phyloP scores from a whole-genome alignment of 2,888 invertebrate genomes.

The Conus canariensis region DNA sequence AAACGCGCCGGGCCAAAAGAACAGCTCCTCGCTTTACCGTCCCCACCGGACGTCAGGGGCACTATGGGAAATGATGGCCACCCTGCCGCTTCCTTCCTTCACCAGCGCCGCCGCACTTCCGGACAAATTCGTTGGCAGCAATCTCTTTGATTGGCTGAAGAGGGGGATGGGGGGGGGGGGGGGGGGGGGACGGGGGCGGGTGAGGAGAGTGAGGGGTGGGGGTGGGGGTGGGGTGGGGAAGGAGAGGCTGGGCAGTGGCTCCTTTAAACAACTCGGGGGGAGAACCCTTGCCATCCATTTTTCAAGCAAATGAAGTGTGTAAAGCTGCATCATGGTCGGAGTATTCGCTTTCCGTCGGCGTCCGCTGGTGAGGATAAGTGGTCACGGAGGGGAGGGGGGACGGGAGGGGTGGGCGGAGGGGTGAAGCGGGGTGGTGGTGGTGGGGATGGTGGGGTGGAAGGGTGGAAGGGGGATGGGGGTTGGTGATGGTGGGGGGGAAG shows the following conservation, averaged over 20 bases:
- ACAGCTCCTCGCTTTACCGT: background rate
- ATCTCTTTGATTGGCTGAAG: slow-evolving; percentile 26
- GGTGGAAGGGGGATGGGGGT: no score
- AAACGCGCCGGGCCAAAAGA: no score
- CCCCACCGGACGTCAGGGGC: slow-evolving; percentile 35
- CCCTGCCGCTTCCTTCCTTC: background rate
- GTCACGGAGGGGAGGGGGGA: background rate
- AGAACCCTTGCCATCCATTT: slow-evolving; percentile 13
- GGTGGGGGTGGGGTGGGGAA: no score
- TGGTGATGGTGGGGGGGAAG: no score
- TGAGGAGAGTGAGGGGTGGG: no score
- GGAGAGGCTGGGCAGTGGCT: background rate
- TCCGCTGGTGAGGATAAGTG: background rate
- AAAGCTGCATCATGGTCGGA: background rate
- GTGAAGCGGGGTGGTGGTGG: background rate
- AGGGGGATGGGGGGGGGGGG: background rate
- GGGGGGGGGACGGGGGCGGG: no score
- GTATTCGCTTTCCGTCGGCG: background rate
- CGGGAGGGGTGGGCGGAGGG: background rate
- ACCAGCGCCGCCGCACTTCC: background rate
- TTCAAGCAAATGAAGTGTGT: slow-evolving; percentile 24
- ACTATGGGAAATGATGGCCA: slow-evolving; percentile 34
- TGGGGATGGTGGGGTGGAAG: no score
- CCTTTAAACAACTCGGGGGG: slow-evolving; percentile 23
- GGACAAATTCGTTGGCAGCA: slow-evolving; percentile 27